Evolutionary conservation across 2,797 vertebrate species (phyloP), one percentile per base, ranked within the genome.

Genomic region (Labroides dimidiatus): DNA sequence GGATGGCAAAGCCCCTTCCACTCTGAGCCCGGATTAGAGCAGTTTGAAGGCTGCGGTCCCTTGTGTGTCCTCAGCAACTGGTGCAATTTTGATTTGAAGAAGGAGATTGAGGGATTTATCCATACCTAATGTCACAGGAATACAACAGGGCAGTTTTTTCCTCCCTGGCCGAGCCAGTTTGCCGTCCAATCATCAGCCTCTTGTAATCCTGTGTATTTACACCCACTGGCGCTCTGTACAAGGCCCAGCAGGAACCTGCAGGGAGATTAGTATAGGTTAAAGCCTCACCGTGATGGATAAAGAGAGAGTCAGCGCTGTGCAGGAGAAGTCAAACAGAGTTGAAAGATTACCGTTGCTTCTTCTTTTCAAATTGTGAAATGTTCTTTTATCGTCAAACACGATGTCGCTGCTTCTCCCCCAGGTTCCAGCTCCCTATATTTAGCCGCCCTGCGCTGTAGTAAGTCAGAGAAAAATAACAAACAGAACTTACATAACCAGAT

Each of bases 81-180:
- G 80, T 85, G 72, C 79, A 81, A 74, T 91, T 88, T 88, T 89
- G 86, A 90, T 91, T 89, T 81, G 83, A 79, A 68, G 66, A 58
- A 30, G 30, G 76, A 87, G 87, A 91, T 88, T 88, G 85, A 84
- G 45, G 86, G 87, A 90, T 91, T 92, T 90, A 86, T 75, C 74
- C 77, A 71, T 70, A 77, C 76, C 52, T 82, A 89, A 88, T 71
- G 84, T 77, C 84, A 78, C 24, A 60, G 77, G 74, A 84, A 78
- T 80, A 85, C 72, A 87, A 45, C 69, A 10, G 45, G 39, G 64
- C 57, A 58, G 69, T 84, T 81, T 75, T 37, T 67, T 45, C 10
- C 37, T 47, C 30, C 54, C 47, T 4, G 21, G 21, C 41, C 2
- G n/a, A 72, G 50, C 53, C 66, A 68, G 67, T 84, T 87, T 69